Conservation (phyloP, 2,113 vertebrate genomes). For the Nycticebus coucang region DNA sequence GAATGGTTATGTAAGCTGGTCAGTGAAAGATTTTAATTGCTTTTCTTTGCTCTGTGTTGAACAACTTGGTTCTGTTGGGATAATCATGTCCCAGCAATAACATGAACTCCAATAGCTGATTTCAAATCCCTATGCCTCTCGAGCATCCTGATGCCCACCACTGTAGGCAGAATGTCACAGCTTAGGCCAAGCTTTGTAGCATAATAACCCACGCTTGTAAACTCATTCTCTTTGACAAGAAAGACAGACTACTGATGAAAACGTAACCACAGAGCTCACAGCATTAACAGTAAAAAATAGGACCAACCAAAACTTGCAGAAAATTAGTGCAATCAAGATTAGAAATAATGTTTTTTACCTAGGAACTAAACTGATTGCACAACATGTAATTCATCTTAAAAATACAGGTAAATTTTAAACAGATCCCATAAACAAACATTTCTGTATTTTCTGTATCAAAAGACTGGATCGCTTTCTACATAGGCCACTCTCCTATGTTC, state of each 20-base stretch:
- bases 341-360: neutral
- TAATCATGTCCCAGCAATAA: neutral
- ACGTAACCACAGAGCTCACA: neutral
- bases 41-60: neutral
- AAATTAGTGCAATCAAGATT: neutral
- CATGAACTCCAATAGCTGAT: neutral
- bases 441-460: neutral
- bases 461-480: neutral
- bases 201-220: neutral
- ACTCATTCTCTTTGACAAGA: neutral
- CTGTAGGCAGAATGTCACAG: neutral
- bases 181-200: neutral
- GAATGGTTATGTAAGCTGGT: neutral
- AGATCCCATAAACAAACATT: neutral
- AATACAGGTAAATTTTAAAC: constrained; percentile 16
- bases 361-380: neutral
- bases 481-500: neutral
- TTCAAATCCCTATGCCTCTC: neutral
- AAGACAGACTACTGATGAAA: neutral
- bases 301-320: neutral
- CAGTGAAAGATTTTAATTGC: neutral
- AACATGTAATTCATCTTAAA: neutral
- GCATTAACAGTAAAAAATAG: neutral
- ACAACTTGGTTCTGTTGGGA: neutral
- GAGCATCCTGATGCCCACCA: neutral